These are phyloP conservation scores for Catharus minimus DNA, from an alignment of 2,113 vertebrate genomes.

Conservation along the genomic window DNA sequence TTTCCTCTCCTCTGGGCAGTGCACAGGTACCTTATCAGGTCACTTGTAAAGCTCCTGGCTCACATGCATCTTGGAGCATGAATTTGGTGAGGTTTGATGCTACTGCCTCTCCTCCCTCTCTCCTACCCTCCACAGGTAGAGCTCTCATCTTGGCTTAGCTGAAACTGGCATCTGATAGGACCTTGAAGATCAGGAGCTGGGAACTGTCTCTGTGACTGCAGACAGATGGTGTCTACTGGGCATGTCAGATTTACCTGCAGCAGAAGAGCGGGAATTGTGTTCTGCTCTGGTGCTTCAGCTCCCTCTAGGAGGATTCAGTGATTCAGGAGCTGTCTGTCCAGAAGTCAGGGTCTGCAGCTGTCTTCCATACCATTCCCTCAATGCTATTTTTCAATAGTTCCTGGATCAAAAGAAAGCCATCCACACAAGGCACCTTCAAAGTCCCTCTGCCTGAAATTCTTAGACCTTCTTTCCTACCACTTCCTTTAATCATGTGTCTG, in stretches of 20 bases:
- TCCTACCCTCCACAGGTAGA: background rate
- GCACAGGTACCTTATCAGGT: background rate
- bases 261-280: background rate
- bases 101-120: background rate
- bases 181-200: background rate
- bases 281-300: background rate
- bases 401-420: background rate
- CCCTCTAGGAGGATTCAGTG: background rate
- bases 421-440: accelerated
- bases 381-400: background rate
- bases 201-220: background rate
- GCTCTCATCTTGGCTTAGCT: background rate
- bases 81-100: background rate
- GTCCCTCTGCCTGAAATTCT: background rate
- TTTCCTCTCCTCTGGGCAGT: background rate
- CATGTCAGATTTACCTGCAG: background rate
- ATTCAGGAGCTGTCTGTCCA: background rate
- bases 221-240: background rate
- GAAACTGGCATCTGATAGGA: background rate
- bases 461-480: background rate
- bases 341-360: background rate
- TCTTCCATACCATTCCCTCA: background rate
- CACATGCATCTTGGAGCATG: accelerated
- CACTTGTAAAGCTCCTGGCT: background rate
- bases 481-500: background rate